A percentile compares a stretch with the other conserved stretches of the same genome.
Evolutionary conservation across 2,888 invertebrate genomes (phyloP).

Genomic region (Drosophila dives): DNA sequence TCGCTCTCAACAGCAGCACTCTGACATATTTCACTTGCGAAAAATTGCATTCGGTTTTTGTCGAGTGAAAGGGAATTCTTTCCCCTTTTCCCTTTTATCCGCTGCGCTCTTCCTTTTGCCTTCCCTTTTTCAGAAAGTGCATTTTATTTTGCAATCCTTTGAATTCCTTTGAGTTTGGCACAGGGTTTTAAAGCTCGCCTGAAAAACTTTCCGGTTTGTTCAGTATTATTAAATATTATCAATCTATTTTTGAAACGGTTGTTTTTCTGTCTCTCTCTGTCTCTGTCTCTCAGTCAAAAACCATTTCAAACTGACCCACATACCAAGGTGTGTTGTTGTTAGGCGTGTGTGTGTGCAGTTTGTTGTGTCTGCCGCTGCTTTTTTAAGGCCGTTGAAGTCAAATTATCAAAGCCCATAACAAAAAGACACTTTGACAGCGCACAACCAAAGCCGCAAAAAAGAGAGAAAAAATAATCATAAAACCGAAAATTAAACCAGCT

Average conservation of each 20-base stretch:
- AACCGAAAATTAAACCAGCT: constrained; percentile 57
- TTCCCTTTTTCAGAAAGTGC: constrained; percentile 1
- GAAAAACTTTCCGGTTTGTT: neutral
- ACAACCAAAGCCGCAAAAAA: constrained; percentile 36
- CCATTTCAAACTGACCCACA: constrained; percentile 79
- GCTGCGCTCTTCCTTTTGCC: no score
- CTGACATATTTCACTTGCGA: neutral
- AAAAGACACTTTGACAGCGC: constrained; percentile 59
- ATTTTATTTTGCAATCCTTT: constrained; percentile 12
- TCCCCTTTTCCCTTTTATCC: neutral
- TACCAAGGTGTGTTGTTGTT: constrained; percentile 67
- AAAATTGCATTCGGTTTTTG: constrained; percentile 26
- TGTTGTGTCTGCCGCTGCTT: constrained; percentile 45
- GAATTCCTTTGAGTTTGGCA: neutral
- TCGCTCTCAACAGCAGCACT: neutral
- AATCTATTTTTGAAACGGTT: constrained; percentile 23
- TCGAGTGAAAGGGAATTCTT: constrained; percentile 37
- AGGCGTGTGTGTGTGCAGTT: constrained; percentile 70
- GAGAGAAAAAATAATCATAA: constrained; percentile 23
- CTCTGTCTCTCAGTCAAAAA: constrained; percentile 54
- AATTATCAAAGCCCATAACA: constrained; percentile 48
- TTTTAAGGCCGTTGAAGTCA: constrained; percentile 60
- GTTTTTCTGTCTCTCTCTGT: neutral
- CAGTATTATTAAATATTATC: constrained; percentile 6
- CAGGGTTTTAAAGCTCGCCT: neutral